Evolutionary conservation across 2,888 invertebrate species (phyloP).

Genomic region (Drosophila paranaensis): DNA sequence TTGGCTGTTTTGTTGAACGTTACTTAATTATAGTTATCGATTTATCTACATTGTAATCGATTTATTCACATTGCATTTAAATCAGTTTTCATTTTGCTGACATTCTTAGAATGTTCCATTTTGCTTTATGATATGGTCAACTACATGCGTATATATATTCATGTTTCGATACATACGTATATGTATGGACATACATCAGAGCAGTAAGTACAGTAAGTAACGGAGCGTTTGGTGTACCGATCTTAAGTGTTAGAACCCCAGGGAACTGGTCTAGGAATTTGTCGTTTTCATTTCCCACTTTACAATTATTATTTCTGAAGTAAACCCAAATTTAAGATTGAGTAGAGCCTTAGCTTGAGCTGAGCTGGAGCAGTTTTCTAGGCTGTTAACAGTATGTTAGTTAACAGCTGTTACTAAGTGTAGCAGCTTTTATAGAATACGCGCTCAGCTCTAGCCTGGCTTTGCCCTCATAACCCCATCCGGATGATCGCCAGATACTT

Average conservation of each 20-base stretch:
- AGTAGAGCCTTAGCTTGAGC: conserved; percentile 12
- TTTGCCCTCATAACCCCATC: conserved; percentile 5
- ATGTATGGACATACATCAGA: conserved; percentile 13
- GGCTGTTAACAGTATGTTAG: conserved; percentile 4
- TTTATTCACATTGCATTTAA: conserved; percentile 37
- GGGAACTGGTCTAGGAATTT: conserved; percentile 27
- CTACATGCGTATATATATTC: conserved; percentile 18
- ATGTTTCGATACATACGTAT: conserved; percentile 11
- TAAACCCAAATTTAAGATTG: conserved; percentile 15
- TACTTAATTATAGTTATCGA: conserved; percentile 49
- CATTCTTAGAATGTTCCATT: conserved; percentile 64
- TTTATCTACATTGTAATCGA: conserved; percentile 21
- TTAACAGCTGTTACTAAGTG: conserved; percentile 11
- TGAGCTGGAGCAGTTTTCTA: conserved; percentile 9
- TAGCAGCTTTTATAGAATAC: not conserved
- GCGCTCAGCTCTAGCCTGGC: conserved; percentile 23
- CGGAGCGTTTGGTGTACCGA: conserved; percentile 17
- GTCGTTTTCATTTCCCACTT: not conserved
- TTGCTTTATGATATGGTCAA: conserved; percentile 53
- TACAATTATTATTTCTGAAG: not conserved
- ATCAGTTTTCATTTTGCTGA: conserved; percentile 31
- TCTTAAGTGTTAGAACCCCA: conserved; percentile 35
- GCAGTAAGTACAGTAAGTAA: conserved; percentile 61
- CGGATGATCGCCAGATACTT: conserved; percentile 18
- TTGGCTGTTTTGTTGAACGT: conserved; percentile 61